Base-by-base conservation (phyloP, 1,140 invertebrate genomes). In the Marisa cornuarietis region DNA sequence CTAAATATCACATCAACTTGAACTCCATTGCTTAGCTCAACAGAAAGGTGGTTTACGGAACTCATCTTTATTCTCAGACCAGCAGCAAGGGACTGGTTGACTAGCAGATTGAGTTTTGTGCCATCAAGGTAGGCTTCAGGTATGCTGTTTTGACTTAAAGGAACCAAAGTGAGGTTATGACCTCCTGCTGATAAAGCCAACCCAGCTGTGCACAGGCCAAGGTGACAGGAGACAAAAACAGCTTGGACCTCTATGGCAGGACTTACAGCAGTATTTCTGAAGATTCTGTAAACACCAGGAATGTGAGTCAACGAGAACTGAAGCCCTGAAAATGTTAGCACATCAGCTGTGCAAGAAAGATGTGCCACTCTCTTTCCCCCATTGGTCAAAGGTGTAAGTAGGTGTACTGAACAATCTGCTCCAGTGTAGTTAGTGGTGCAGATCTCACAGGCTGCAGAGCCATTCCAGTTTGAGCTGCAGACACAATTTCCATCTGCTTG, bases 391-490 rank as follows among this genome's bases (percentile, higher is more conserved):
- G 82, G 66, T 52, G 54, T 65, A 11, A 83, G 42, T 8, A 58
- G 16, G 54, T 58, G 54, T 14, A 86, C 76, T 66, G 65, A 79
- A 65, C 85, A 86, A 66, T 86, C 82, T 22, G 65, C 73, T 16
- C 82, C 83, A 6, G 71, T 71, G 79, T 79, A 71, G 8, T 79
- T 74, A 10, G 26, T 31, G 10, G 68, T 74, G 71, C 85, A 86
- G 51, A n/a, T 26, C 18, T 52, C 71, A 74, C 85, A 86, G 31
- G 81, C 65, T 1, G 42, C 11, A 9, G 62, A 54, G 49, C 85
- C 84, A 63, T 71, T 65, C 85, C 85, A 86, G 79, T 86, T 86
- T 65, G 74, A 80, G 13, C 71, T 63, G 74, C 85, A 86, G 42
- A 62, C 71, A 75, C 85, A 86, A 18, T 20, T 73, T 13, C 82